Evolutionary conservation across 1,140 invertebrate genomes (phyloP), one percentile per base, ranked within the genome.

Genomic region (Saccostrea cuccullata): DNA sequence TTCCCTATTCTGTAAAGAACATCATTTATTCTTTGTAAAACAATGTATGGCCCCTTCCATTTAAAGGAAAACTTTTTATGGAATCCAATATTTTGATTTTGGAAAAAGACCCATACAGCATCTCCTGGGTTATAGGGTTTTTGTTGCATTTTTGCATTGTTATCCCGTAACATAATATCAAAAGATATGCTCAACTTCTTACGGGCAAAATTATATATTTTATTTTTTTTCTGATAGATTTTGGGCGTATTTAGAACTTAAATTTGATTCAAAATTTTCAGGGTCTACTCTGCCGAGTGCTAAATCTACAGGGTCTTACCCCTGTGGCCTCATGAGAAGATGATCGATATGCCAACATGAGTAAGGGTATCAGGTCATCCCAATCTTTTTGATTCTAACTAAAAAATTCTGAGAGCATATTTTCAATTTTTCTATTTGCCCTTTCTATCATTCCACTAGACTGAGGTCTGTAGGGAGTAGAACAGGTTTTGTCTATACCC

Each of bases 401-500:
- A 8, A 84, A 30, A 55, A 84, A 84, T 12, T 30, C 8, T 6
- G 83, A 55, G 9, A 84, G 23, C 83, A 84, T 84, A 55, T 85
- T n/a, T n/a, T n/a, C n/a, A n/a, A n/a, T n/a, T n/a, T n/a, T n/a
- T n/a, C n/a, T n/a, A n/a, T n/a, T n/a, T 26, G 84, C 84, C n/a
- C 84, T n/a, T 26, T 85, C 84, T 85, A 85, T 55, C 84, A 85
- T 85, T 5, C 84, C 84, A 60, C 58, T 55, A n/a, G 84, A 85
- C 56, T 85, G 40, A 2, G 84, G 84, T 60, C 84, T 58, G 26
- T 85, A 85, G 17, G 30, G 56, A 15, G 55, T 85, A 11, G 84
- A 56, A 55, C 55, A 17, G 15, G 84, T 85, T 60, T 85, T 85
- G 8, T 60, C 55, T 40, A 85, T 85, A n/a, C 84, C 12, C n/a